A percentile compares a stretch with the other conserved stretches of the same genome.
Conservation (phyloP, 2,888 invertebrate species). For the Oligia fasciuncula region DNA sequence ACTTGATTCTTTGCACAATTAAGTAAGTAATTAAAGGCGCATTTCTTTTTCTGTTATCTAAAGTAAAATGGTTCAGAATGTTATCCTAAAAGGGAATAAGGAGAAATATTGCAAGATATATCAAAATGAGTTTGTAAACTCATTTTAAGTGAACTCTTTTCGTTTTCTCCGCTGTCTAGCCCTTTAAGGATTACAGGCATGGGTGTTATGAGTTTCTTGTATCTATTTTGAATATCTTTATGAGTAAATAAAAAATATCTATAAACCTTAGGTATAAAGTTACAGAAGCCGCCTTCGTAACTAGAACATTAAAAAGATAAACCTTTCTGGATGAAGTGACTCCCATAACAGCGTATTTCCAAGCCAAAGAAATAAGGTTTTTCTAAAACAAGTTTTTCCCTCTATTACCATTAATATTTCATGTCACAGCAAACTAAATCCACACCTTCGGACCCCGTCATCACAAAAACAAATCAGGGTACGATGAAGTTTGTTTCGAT, state of each 20-base stretch:
- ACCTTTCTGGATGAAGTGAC: no score
- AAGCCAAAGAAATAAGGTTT: conserved; percentile 17
- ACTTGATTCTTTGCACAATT: conserved; percentile 21
- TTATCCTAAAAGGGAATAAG: background rate
- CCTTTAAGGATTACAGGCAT: background rate
- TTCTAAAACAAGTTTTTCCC: conserved; percentile 10
- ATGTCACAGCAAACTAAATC: conserved; percentile 40
- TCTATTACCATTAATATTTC: conserved; percentile 29
- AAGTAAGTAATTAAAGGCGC: conserved; percentile 21
- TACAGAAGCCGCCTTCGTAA: background rate
- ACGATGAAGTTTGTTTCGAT: conserved; percentile 57
- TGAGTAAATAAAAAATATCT: background rate
- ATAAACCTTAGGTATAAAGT: no score
- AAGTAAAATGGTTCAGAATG: background rate
- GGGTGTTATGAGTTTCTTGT: background rate
- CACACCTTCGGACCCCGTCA: conserved; percentile 32
- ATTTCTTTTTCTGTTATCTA: conserved; percentile 10
- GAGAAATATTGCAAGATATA: background rate
- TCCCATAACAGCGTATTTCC: background rate
- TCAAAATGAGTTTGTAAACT: no score
- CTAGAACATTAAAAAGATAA: background rate
- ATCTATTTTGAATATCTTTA: background rate
- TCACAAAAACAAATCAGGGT: conserved; percentile 55
- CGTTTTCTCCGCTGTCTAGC: background rate
- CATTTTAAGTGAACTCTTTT: background rate